These are phyloP conservation scores for Pluvianellus socialis DNA, from an alignment of 2,113 vertebrate genomes.

Conservation along the genomic window DNA sequence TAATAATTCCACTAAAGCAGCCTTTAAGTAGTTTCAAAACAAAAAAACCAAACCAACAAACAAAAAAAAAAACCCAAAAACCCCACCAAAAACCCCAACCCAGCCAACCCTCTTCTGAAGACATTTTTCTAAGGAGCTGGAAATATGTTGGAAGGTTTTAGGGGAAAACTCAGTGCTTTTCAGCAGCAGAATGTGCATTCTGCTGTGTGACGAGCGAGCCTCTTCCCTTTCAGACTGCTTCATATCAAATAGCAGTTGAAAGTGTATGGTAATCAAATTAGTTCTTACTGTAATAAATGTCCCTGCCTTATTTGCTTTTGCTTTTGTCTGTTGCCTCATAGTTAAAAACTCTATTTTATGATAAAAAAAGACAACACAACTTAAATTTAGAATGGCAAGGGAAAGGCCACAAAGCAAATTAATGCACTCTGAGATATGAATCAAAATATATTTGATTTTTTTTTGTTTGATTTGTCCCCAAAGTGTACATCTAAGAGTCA, in stretches of 20 bases:
- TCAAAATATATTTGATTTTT: slow-evolving; percentile 15
- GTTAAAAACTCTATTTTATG: neutral
- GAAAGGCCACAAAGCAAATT: neutral
- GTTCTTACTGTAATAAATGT: neutral
- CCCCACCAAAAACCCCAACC: neutral
- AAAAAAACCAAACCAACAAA: neutral
- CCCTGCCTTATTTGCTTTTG: neutral
- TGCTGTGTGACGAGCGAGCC: neutral
- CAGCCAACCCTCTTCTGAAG: neutral
- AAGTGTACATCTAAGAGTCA: neutral
- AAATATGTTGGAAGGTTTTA: slow-evolving; percentile 20
- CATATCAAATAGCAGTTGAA: neutral
- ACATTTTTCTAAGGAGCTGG: slow-evolving; percentile 38
- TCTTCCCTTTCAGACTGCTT: slow-evolving; percentile 13
- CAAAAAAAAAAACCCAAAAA: too few relatives aligned
- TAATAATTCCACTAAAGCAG: slow-evolving; percentile 34
- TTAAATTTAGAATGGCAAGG: neutral
- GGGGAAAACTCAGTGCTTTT: neutral
- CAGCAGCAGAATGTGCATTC: neutral
- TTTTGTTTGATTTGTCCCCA: neutral
- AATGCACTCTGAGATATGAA: neutral
- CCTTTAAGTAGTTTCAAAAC: slow-evolving; percentile 3
- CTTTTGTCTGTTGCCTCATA: neutral
- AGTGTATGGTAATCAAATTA: neutral
- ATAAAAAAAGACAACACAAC: neutral